Conservation (phyloP, 1,140 invertebrate species). For the Pissodes strobi region DNA sequence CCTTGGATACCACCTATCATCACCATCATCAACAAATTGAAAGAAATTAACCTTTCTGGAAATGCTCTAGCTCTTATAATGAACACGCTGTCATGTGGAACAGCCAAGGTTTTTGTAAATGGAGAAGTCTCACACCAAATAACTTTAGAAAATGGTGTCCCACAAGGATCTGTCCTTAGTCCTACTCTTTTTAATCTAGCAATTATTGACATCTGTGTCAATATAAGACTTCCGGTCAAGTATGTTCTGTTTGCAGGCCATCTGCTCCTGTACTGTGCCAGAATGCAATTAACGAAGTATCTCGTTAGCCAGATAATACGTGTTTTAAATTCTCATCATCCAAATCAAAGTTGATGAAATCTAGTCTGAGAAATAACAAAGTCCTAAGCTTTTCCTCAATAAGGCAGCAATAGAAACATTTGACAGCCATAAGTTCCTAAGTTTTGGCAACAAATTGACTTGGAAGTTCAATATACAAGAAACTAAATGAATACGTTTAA, state of each 20-base stretch:
- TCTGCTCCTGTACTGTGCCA: slow-evolving; percentile 12
- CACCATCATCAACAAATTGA: too few species aligned
- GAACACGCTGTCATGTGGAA: too few species aligned
- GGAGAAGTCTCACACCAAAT: neutral
- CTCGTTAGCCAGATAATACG: neutral
- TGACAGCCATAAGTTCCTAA: slow-evolving; percentile 2
- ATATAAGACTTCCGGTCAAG: neutral
- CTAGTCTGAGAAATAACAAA: neutral
- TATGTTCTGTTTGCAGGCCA: slow-evolving; percentile 15
- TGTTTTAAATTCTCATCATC: slow-evolving; percentile 4
- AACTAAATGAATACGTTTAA: neutral
- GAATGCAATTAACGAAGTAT: too few species aligned
- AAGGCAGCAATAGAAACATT: neutral
- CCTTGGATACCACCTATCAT: too few species aligned
- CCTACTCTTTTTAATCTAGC: slow-evolving; percentile 1
- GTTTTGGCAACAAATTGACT: slow-evolving; percentile 11
- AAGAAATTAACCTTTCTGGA: too few species aligned
- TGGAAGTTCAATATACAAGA: neutral
- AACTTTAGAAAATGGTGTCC: neutral
- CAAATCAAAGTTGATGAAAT: neutral
- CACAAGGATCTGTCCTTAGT: neutral
- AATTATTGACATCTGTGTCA: neutral
- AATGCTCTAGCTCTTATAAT: too few species aligned
- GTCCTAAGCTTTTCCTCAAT: neutral
- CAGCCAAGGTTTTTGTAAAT: slow-evolving; percentile 14